Evolutionary conservation across 2,888 invertebrate species (phyloP).

Genomic region (Trisateles emortualis): DNA sequence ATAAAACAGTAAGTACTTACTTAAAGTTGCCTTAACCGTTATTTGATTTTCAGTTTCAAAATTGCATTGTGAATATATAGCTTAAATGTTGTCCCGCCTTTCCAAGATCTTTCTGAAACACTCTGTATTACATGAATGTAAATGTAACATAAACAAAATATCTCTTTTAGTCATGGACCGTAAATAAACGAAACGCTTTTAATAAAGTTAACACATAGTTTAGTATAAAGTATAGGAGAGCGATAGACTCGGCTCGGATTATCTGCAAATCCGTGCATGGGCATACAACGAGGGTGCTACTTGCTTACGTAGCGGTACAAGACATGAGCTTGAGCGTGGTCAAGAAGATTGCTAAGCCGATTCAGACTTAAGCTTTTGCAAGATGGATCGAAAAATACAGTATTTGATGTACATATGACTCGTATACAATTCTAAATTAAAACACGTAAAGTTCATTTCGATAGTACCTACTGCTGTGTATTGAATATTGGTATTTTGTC

Average conservation of each 20-base stretch:
- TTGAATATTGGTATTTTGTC: too few species aligned
- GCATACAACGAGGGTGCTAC: conserved; percentile 69
- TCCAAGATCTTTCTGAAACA: not conserved
- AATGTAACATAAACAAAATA: conserved; percentile 11
- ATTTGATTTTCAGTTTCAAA: too few species aligned
- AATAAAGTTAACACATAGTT: conserved; percentile 75
- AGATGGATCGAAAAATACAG: too few species aligned
- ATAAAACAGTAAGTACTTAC: too few species aligned
- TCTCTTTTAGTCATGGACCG: conserved; percentile 11
- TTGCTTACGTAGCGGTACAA: conserved; percentile 37
- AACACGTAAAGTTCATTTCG: too few species aligned
- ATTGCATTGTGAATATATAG: too few species aligned
- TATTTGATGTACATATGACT: too few species aligned
- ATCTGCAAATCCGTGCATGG: conserved; percentile 78
- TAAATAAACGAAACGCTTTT: conserved; percentile 61
- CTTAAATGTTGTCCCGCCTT: too few species aligned
- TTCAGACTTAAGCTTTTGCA: too few species aligned
- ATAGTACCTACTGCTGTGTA: too few species aligned
- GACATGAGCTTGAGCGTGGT: conserved; percentile 22
- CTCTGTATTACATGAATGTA: not conserved
- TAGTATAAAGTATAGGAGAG: conserved; percentile 63
- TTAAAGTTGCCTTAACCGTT: too few species aligned
- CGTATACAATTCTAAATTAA: too few species aligned
- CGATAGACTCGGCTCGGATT: conserved; percentile 74
- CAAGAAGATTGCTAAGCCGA: not conserved